These are phyloP conservation scores for Thalassarche chlororhynchos DNA, from an alignment of 2,113 vertebrate genomes.

Conservation along the genomic window DNA sequence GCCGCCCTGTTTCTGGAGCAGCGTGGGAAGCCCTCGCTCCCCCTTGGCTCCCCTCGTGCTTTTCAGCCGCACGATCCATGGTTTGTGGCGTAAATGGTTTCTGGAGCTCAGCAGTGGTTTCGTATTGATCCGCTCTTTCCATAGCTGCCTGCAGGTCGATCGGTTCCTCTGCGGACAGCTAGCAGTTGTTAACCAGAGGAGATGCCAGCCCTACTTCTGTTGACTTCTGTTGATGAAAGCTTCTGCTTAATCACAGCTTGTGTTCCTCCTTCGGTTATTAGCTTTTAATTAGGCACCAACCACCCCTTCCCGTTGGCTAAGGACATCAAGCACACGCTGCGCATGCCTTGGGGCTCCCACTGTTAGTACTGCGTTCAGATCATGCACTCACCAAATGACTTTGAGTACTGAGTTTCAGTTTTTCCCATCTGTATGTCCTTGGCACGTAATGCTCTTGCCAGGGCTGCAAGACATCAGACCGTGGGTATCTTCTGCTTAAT, in stretches of 20 bases:
- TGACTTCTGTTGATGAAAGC: neutral
- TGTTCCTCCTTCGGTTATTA: neutral
- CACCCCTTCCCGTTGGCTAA: neutral
- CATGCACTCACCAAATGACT: neutral
- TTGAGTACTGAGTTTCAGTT: neutral
- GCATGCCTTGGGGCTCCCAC: neutral
- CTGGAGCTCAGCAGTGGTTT: neutral
- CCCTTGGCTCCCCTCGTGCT: fast-evolving
- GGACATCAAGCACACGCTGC: neutral
- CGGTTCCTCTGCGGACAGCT: fast-evolving
- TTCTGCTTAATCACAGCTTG: neutral
- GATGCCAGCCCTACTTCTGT: neutral
- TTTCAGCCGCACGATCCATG: fast-evolving
- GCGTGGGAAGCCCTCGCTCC: neutral
- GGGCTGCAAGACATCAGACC: neutral
- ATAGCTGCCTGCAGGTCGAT: neutral
- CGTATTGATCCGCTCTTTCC: fast-evolving
- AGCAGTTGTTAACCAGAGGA: neutral
- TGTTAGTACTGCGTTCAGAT: neutral
- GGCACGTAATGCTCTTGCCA: neutral
- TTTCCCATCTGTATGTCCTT: neutral
- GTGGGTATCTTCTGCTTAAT: neutral
- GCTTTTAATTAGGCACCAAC: neutral
- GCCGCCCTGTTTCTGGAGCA: neutral
- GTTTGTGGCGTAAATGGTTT: neutral